Evolutionary conservation across 2,113 vertebrate genomes (phyloP).

Genomic region (Oncorhynchus keta): DNA sequence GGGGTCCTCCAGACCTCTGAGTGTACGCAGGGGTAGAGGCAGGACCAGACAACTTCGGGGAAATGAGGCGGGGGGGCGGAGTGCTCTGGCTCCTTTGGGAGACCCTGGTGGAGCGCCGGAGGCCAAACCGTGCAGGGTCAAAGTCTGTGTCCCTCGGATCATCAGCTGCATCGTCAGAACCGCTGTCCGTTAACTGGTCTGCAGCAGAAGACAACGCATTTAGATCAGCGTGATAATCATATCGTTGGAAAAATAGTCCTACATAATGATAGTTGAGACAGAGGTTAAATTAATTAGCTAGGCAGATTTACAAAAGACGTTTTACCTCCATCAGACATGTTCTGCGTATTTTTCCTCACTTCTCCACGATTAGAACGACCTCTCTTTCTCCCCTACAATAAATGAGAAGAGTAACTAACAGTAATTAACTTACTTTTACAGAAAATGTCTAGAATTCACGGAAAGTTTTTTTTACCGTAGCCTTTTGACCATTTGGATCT

Average conservation of each 20-base stretch:
- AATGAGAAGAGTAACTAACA: not conserved
- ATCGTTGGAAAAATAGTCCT: not conserved
- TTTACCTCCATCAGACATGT: not conserved
- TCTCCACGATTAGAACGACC: not conserved
- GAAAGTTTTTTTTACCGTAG: not conserved
- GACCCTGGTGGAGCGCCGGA: constrained; percentile 18
- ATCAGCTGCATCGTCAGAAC: constrained; percentile 83
- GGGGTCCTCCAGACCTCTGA: constrained; percentile 69
- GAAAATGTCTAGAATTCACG: not conserved
- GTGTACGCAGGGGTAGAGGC: not conserved
- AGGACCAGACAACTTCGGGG: not conserved
- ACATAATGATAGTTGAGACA: not conserved
- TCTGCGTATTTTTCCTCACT: not conserved
- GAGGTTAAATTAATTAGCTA: not conserved
- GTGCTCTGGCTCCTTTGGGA: constrained; percentile 4
- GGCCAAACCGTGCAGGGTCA: constrained; percentile 58
- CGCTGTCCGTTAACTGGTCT: constrained; percentile 82
- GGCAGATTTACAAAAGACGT: not conserved
- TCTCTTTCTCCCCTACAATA: not conserved
- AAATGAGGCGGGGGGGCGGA: not conserved
- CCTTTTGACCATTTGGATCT: not conserved
- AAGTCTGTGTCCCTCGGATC: constrained; percentile 82
- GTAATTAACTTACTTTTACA: not conserved
- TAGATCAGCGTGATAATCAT: not conserved
- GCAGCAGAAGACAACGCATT: constrained; percentile 7